Percentiles rank a stretch among this genome's conserved stretches.
These are phyloP conservation scores for Montipora capitata DNA, from an alignment of 92 coral and sea anemone species.

Conservation along the genomic window DNA sequence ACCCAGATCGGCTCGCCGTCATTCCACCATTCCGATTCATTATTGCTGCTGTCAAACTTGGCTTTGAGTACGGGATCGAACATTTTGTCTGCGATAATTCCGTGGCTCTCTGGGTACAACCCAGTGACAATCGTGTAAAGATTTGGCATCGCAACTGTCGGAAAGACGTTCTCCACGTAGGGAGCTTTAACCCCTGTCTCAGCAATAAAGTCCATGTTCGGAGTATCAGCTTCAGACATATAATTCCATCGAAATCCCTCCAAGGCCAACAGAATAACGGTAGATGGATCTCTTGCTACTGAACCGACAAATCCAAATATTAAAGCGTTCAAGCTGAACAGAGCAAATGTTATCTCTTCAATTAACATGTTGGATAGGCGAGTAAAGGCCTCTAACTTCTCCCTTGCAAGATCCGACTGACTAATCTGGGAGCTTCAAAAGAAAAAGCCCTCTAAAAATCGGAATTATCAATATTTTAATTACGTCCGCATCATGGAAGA, in stretches of 20 bases:
- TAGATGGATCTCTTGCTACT: conserved; percentile 18
- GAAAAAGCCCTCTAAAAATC: not conserved
- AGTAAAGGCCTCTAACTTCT: not conserved
- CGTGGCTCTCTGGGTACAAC: conserved; percentile 93
- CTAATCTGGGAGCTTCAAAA: not conserved
- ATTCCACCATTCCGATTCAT: conserved; percentile 94
- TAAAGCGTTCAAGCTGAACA: not conserved
- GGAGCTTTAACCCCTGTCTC: conserved; percentile 83
- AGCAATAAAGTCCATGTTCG: conserved; percentile 76
- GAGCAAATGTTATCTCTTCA: not conserved
- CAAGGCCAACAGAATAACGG: conserved; percentile 77
- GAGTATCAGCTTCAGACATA: conserved; percentile 77
- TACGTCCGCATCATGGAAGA: conserved; percentile 16
- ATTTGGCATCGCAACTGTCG: conserved; percentile 85
- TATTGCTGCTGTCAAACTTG: conserved; percentile 62
- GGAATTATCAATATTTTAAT: conserved; percentile 6
- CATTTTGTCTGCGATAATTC: conserved; percentile 83
- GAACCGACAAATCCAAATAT: not conserved
- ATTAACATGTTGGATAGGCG: conserved; percentile 5
- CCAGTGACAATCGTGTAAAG: conserved; percentile 89
- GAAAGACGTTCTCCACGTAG: conserved; percentile 86
- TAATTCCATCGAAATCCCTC: conserved; percentile 94
- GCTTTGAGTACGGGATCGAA: conserved; percentile 86
- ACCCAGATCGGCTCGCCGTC: conserved; percentile 92
- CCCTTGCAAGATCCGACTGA: not conserved